Evolutionary conservation across 2,888 invertebrate species (phyloP), one percentile per base, ranked within the genome.

Genomic region (Molorchus minor): DNA sequence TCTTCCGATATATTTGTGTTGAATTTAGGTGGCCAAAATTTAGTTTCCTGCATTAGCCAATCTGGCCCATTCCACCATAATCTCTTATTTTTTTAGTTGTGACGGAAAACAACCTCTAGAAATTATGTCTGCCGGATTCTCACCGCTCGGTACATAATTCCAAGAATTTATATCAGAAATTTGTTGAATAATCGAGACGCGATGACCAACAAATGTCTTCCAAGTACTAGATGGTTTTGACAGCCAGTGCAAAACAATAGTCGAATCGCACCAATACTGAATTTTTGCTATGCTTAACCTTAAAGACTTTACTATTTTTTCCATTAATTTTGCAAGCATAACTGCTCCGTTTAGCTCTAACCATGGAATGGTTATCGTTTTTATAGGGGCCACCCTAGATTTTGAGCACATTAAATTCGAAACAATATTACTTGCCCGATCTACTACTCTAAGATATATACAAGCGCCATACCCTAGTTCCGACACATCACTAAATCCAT

Each of bases 41-140:
- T 16, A 16, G 17, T 17, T 10, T 16, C 38, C 17, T 38, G 38
- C 5, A 3, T 17, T 38, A 38, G 8, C 44, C 44, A 10, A 5
- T 15, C 17, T 52, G 58, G n/a, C 57, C 58, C 7, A 25, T 17
- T 36, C 49, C 38, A 56, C 64, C 61, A 64, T 8, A 55, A 13
- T 8, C 15, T 20, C 12, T 41, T 47, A 17, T 58, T 38, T 45
- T 38, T 25, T n/a, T n/a, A 64, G 44, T 17, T 49, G 46, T 8
- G n/a, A 16, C 5, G 61, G 44, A 30, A 30, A 40, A 12, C 29
- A 25, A 29, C 38, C 38, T 15, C 38, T 38, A 5, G 38, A 41
- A 7, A 41, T 41, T 20, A 41, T 20, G 7, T 41, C 59, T 8
- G 55, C 59, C 7, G 52, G 52, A 55, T 59, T 59, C 29, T 55